Evolutionary conservation across 2,113 vertebrate species (phyloP).

Genomic region (Crotalus viridis): DNA sequence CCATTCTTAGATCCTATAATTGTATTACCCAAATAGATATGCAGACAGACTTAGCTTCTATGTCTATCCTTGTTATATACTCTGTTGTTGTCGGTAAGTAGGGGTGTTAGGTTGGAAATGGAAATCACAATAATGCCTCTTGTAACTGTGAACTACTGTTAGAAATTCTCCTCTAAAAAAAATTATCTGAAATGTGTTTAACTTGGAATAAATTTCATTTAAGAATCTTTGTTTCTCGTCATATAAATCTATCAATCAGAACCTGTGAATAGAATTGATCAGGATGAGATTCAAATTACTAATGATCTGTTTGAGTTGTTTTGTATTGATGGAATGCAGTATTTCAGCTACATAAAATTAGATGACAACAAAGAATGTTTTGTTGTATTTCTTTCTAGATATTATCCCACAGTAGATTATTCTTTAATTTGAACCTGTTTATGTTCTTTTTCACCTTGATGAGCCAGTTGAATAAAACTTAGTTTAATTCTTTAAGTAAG

Average conservation of each 20-base stretch:
- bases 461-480: neutral
- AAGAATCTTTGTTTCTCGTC: neutral
- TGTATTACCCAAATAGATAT: too few relatives aligned
- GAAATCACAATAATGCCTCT: neutral
- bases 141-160: neutral
- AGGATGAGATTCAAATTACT: neutral
- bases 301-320: neutral
- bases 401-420: neutral
- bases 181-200: neutral
- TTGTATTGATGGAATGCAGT: neutral
- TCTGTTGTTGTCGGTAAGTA: too few relatives aligned
- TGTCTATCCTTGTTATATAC: too few relatives aligned
- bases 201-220: neutral
- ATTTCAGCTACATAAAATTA: neutral
- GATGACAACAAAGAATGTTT: neutral
- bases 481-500: neutral
- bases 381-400: neutral
- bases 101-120: too few relatives aligned
- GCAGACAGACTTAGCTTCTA: too few relatives aligned
- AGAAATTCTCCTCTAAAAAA: neutral
- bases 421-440: neutral
- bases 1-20: too few relatives aligned
- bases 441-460: neutral
- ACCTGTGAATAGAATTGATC: neutral
- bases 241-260: neutral